Conservation (phyloP, 2,113 vertebrate genomes). For the Tachysurus fulvidraco region DNA sequence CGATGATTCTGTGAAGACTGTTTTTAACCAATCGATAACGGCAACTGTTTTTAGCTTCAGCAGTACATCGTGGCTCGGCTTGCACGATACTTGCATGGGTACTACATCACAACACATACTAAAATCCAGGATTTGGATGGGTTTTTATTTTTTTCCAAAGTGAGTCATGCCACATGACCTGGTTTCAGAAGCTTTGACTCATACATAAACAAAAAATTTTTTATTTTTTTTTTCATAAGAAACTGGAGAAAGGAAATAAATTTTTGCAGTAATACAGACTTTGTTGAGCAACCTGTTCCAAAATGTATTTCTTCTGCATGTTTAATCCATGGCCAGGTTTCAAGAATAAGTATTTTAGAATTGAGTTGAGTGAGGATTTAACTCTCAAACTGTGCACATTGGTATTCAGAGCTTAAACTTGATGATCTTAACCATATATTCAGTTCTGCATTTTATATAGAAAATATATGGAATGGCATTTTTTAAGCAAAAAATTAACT, state of each 20-base stretch:
- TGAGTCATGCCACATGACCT: slow-evolving; percentile 20
- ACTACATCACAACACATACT: background rate
- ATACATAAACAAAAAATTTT: background rate
- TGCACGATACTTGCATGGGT: background rate
- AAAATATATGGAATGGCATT: background rate
- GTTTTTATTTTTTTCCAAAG: no score
- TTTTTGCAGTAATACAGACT: background rate
- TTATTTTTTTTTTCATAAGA: background rate
- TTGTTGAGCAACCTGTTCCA: background rate
- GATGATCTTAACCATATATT: background rate
- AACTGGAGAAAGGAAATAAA: background rate
- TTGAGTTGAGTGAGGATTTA: background rate
- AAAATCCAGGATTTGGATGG: background rate
- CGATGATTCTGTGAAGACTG: background rate
- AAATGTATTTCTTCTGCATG: slow-evolving; percentile 27
- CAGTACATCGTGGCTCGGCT: background rate
- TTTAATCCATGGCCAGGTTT: slow-evolving; percentile 32
- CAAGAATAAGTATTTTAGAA: background rate
- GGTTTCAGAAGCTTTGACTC: background rate
- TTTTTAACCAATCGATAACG: background rate
- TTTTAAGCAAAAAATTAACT: background rate
- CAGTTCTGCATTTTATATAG: background rate
- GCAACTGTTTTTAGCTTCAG: background rate
- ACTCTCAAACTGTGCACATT: background rate
- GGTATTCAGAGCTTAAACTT: background rate